phyloP scores from a whole-genome alignment of 2,888 invertebrate species.

The Hydroisotoma schaefferi region DNA sequence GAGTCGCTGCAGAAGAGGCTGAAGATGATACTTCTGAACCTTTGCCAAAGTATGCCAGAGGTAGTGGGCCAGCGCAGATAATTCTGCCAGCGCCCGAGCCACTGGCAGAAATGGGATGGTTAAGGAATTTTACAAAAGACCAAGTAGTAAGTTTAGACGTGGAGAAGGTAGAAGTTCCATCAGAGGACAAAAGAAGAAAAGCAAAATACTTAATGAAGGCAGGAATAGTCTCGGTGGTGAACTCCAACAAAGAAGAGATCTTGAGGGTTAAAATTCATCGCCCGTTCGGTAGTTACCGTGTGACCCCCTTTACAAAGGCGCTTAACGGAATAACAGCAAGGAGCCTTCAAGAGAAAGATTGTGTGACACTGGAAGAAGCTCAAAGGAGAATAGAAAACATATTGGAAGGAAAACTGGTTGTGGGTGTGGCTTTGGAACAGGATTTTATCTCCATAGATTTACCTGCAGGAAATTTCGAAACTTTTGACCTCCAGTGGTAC shows the following conservation, averaged over 20 bases:
- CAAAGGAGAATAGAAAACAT: background rate
- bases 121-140: background rate
- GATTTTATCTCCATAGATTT: slow-evolving; percentile 2
- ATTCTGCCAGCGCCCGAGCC: too few relatives aligned
- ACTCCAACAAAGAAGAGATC: background rate
- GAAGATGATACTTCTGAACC: too few relatives aligned
- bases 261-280: background rate
- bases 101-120: background rate
- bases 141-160: background rate
- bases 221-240: background rate
- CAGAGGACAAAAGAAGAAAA: background rate
- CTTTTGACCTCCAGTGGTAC: slow-evolving; percentile 1
- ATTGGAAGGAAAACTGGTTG: background rate
- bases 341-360: background rate
- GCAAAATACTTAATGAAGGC: background rate
- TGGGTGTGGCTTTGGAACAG: background rate
- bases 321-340: background rate
- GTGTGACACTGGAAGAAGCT: background rate
- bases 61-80: too few relatives aligned
- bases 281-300: background rate
- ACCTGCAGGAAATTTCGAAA: background rate
- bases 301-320: background rate
- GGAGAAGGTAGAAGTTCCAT: slow-evolving; percentile 1
- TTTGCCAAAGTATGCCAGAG: too few relatives aligned
- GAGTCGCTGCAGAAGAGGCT: too few relatives aligned